Percentiles rank a stretch among this genome's conserved stretches.
phyloP scores from a whole-genome alignment of 2,888 invertebrate species.

The Cinara cedri region DNA sequence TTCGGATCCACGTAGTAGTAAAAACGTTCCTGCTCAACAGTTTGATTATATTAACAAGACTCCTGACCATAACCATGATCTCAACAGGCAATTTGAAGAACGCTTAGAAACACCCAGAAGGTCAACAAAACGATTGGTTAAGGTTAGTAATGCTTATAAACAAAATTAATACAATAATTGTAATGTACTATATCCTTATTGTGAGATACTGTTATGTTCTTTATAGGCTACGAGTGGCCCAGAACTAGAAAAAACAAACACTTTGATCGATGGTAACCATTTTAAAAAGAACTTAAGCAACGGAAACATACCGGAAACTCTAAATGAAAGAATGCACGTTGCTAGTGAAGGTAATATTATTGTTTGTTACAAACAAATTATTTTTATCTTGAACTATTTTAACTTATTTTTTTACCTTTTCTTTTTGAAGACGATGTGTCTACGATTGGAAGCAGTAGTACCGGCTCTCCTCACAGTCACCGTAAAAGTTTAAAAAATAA shows the following conservation, averaged over 20 bases:
- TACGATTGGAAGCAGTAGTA: slow-evolving; percentile 64
- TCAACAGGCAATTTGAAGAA: slow-evolving; percentile 50
- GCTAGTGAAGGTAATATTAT: slow-evolving; percentile 53
- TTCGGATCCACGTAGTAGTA: slow-evolving; percentile 45
- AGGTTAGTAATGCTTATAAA: slow-evolving; percentile 11
- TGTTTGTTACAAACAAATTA: slow-evolving; percentile 2
- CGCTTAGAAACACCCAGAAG: slow-evolving; percentile 45
- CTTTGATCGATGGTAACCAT: slow-evolving; percentile 33
- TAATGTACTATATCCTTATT: neutral
- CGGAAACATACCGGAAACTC: slow-evolving; percentile 53
- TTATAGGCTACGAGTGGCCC: slow-evolving; percentile 39
- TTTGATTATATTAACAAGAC: slow-evolving; percentile 46
- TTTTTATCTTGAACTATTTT: neutral
- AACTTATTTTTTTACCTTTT: slow-evolving; percentile 24
- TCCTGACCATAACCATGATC: slow-evolving; percentile 51
- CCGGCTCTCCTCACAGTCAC: slow-evolving; percentile 59
- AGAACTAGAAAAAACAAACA: slow-evolving; percentile 41
- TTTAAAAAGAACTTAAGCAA: slow-evolving; percentile 52
- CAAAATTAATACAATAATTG: neutral
- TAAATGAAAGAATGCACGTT: slow-evolving; percentile 42
- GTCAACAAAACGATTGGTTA: slow-evolving; percentile 53
- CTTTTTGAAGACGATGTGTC: slow-evolving; percentile 66
- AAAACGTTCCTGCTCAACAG: slow-evolving; percentile 40
- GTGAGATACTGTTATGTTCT: neutral
- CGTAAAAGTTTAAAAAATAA: slow-evolving; percentile 58